A percentile compares a stretch with the other conserved stretches of the same genome.
phyloP scores from a whole-genome alignment of 2,113 vertebrate species.

The Catharus fuscescens region DNA sequence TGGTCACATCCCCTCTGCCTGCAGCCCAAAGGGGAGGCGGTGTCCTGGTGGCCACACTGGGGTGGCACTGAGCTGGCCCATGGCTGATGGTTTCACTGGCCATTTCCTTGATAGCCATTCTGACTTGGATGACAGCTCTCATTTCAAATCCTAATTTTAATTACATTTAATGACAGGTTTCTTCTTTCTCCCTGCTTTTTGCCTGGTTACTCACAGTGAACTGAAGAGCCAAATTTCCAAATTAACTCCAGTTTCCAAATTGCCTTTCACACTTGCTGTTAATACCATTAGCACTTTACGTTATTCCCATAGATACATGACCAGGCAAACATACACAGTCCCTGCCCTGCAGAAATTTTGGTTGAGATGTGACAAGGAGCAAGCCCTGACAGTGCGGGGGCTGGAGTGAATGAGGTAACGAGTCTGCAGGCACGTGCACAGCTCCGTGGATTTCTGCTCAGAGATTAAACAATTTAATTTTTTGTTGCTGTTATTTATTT shows the following conservation, averaged over 20 bases:
- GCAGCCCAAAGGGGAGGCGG: background rate
- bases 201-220: background rate
- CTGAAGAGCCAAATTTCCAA: background rate
- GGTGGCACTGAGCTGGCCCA: background rate
- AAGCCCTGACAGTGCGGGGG: background rate
- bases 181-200: background rate
- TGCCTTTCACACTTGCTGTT: constrained; percentile 4
- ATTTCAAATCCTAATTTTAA: background rate
- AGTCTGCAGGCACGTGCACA: background rate
- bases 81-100: background rate
- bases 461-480: background rate
- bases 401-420: background rate
- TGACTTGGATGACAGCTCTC: background rate
- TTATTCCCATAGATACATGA: constrained; percentile 37
- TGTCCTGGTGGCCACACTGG: fast-evolving
- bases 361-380: constrained; percentile 39
- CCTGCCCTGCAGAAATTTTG: constrained; percentile 25
- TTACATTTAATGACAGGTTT: background rate
- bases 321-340: constrained; percentile 24
- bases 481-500: background rate
- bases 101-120: background rate
- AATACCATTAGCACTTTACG: background rate
- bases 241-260: background rate
- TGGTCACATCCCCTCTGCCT: background rate
- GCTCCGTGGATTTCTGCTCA: background rate